Evolutionary conservation across 1,140 invertebrate species (phyloP), one percentile per base, ranked within the genome.

Genomic region (Oscheius sp.): DNA sequence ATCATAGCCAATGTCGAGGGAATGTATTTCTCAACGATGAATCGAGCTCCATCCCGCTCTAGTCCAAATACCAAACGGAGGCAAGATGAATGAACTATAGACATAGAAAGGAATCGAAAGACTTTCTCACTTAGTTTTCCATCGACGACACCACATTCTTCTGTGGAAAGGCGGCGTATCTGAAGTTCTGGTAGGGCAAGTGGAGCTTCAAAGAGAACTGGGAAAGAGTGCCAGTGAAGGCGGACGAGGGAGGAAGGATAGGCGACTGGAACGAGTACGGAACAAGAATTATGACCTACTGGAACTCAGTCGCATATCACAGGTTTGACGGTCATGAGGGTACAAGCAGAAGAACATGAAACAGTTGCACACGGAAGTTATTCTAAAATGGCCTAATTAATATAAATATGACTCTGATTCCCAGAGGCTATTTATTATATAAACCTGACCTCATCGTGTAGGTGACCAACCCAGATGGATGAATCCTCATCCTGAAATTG

Each of bases 21-120:
- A 13, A 83, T 76, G 63, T 83, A 83, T 67, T 84, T 84, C 62
- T 83, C 81, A 23, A 78, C 79, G 23, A 83, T 79, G 59, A 82
- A 83, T 35, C 83, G 52, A 20, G 78, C 81, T 23, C 78, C 77
- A 63, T 83, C 81, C 36, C 81, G 35, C 69, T 83, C 72, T 23
- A 83, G 45, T 29, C 49, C 61, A 65, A 83, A 81, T 7, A 71
- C 67, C 13, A 83, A 59, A 29, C 77, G 75, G 32, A 83, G 75
- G 68, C 81, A 83, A 2, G 81, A 82, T 0, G 81, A 84, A 20
- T 74, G 65, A 36, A 83, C 82, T 82, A 64, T 68, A 76, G 45
- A 52, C 1, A 1, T 34, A 34, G 13, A 2, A 28, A 74, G 26
- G 7, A 67, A 36, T 52, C 36, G 32, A 26, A 20, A 45, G 15